Evolutionary conservation across 2,113 vertebrate genomes (phyloP).

Genomic region (Blennius ocellaris): DNA sequence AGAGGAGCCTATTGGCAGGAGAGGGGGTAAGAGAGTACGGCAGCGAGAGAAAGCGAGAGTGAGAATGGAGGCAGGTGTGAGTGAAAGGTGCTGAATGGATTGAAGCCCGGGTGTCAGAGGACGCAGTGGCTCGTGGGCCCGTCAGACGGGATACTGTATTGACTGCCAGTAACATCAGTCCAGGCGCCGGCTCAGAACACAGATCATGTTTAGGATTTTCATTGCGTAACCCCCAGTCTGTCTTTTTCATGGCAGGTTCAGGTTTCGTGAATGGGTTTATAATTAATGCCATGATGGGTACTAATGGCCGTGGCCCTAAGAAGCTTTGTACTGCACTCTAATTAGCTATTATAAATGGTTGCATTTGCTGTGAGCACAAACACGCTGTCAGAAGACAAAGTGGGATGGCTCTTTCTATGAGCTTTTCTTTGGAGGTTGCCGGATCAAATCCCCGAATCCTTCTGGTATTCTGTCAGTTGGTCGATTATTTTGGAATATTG

Average conservation of each 20-base stretch:
- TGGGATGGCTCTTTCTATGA: constrained; percentile 14
- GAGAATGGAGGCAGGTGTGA: constrained; percentile 73
- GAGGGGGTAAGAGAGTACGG: constrained; percentile 44
- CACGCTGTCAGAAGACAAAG: constrained; percentile 41
- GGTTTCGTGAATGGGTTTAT: constrained; percentile 79
- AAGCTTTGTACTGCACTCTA: constrained; percentile 72
- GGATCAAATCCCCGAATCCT: constrained; percentile 6
- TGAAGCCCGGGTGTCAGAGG: constrained; percentile 67
- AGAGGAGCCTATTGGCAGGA: constrained; percentile 53
- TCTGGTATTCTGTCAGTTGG: constrained; percentile 1
- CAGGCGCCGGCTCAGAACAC: constrained; percentile 67
- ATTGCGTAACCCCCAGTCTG: constrained; percentile 63
- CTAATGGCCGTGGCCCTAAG: constrained; percentile 68
- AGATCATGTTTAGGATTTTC: constrained; percentile 83
- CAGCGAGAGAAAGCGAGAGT: constrained; percentile 52
- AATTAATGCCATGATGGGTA: constrained; percentile 79
- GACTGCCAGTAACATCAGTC: constrained; percentile 80
- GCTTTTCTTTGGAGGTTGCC: constrained; percentile 12
- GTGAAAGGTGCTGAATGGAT: constrained; percentile 77
- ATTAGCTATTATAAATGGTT: constrained; percentile 73
- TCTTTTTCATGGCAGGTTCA: constrained; percentile 70
- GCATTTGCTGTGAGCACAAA: constrained; percentile 48
- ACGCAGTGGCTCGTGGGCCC: constrained; percentile 46
- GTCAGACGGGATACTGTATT: constrained; percentile 65
- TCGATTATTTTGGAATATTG: not conserved